phyloP scores from a whole-genome alignment of 2,797 vertebrate genomes.

The Pipistrellus nathusii region DNA sequence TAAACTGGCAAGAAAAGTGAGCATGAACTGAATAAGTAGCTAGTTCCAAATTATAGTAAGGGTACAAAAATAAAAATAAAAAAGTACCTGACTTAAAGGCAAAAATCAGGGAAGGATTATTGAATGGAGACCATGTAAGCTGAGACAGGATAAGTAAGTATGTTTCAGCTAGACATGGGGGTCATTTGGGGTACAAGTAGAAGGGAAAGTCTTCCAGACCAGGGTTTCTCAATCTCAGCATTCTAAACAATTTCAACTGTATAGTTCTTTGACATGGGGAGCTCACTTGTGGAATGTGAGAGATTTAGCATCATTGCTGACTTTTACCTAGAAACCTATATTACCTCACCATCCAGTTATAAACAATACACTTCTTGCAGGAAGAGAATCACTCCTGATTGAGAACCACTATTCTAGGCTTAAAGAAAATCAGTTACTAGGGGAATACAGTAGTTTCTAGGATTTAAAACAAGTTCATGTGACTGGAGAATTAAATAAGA shows the following conservation, averaged over 20 bases:
- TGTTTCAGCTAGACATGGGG: neutral
- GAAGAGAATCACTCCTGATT: neutral
- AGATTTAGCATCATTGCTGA: neutral
- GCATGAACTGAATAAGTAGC: neutral
- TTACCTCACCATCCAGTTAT: neutral
- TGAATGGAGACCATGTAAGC: neutral
- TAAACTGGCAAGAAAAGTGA: slow-evolving; percentile 2
- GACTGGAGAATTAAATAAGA: neutral
- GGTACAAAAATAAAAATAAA: neutral
- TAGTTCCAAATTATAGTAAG: slow-evolving; percentile 9
- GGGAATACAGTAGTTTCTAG: neutral
- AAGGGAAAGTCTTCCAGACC: neutral
- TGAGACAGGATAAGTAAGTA: neutral
- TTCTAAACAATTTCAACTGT: neutral
- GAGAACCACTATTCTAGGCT: neutral
- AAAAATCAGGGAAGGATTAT: neutral
- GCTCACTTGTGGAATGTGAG: neutral
- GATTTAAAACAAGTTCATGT: slow-evolving; percentile 6
- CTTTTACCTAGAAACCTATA: neutral
- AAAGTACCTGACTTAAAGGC: neutral
- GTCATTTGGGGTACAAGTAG: neutral
- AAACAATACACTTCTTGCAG: neutral
- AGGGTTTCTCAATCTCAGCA: neutral
- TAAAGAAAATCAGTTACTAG: neutral
- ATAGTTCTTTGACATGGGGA: neutral